Conservation (phyloP, 2,113 vertebrate genomes). For the Falcunculus frontatus region DNA sequence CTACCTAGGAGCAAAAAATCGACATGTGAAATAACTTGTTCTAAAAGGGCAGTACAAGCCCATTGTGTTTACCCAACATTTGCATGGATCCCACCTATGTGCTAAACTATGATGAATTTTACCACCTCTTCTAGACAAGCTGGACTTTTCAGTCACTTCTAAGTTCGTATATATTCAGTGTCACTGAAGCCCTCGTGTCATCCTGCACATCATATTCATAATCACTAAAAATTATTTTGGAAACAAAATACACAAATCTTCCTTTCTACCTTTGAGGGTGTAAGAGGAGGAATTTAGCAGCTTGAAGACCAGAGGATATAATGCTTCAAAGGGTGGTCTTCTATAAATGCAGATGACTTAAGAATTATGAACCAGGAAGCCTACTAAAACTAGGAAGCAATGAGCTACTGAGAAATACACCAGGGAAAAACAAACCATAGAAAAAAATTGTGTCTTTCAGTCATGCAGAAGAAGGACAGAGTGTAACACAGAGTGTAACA, state of each 20-base stretch:
- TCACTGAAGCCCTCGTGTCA: background rate
- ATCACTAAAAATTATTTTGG: background rate
- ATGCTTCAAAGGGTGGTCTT: background rate
- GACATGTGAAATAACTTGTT: background rate
- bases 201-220: background rate
- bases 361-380: background rate
- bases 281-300: background rate
- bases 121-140: background rate
- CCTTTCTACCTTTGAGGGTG: rapidly evolving
- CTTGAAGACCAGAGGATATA: background rate
- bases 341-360: background rate
- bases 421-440: background rate
- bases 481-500: background rate
- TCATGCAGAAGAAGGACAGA: background rate
- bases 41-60: background rate
- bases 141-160: background rate
- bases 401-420: background rate
- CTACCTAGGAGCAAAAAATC: background rate
- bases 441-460: background rate
- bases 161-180: background rate
- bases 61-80: background rate
- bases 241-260: background rate
- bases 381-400: background rate
- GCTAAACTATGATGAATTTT: background rate
- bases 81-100: background rate